Evolutionary conservation across 2,113 vertebrate genomes (phyloP).

Genomic region (Ailuropoda melanoleuca): DNA sequence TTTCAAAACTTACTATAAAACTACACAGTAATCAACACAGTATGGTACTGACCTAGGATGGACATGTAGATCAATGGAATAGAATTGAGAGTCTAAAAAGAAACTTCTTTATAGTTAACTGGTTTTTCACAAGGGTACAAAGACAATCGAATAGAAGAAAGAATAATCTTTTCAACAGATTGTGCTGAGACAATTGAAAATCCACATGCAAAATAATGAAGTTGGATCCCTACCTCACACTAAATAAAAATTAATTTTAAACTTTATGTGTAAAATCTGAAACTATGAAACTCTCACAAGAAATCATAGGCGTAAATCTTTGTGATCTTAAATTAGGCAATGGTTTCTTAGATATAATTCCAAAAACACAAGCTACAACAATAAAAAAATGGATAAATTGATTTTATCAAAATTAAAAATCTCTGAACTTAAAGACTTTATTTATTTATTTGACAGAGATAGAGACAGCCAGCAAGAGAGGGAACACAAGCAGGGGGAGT

Average conservation of each 20-base stretch:
- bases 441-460: too few species aligned
- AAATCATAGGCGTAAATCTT: background rate
- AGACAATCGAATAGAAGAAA: background rate
- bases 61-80: background rate
- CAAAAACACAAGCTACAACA: background rate
- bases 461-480: too few species aligned
- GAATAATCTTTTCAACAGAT: background rate
- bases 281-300: background rate
- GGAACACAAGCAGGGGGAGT: too few species aligned
- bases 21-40: background rate
- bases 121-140: background rate
- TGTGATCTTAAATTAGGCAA: background rate
- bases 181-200: background rate
- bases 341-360: background rate
- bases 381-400: background rate
- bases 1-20: background rate
- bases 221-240: background rate
- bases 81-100: background rate
- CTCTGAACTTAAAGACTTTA: background rate
- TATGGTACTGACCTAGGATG: background rate
- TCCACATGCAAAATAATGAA: background rate
- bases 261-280: background rate
- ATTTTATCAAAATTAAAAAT: conserved; percentile 3
- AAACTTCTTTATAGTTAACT: background rate
- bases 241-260: conserved; percentile 13